Evolutionary conservation across 1,140 invertebrate genomes (phyloP).

Genomic region (Holotrichia oblita): DNA sequence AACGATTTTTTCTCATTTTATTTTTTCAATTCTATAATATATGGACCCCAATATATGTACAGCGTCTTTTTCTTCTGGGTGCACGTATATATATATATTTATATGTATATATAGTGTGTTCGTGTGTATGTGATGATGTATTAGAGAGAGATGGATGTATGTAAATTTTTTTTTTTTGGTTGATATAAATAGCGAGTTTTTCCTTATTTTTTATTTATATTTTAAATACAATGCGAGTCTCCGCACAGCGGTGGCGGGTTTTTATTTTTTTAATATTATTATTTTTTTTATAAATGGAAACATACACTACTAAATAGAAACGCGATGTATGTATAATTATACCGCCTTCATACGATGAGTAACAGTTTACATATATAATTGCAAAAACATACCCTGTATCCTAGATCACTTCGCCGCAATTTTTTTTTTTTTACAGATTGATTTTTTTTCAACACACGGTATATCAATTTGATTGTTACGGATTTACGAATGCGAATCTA

Average conservation of each 20-base stretch:
- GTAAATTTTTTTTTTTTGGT: conserved; percentile 13
- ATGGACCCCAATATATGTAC: conserved; percentile 57
- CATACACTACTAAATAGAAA: conserved; percentile 51
- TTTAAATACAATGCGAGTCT: conserved; percentile 26
- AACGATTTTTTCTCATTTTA: conserved; percentile 9
- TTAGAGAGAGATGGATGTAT: conserved; percentile 21
- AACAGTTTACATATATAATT: conserved; percentile 74
- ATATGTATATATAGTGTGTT: not conserved
- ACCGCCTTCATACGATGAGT: conserved; percentile 62
- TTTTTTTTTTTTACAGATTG: conserved; percentile 47
- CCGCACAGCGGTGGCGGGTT: conserved; percentile 25
- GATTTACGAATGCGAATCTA: not conserved
- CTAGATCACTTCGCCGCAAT: conserved; percentile 73
- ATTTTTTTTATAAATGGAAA: conserved; percentile 44
- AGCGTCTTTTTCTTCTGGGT: conserved; percentile 48
- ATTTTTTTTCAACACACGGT: not conserved
- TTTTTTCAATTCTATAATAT: conserved; percentile 34
- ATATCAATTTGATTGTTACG: conserved; percentile 27
- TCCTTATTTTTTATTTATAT: conserved; percentile 6
- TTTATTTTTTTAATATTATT: conserved; percentile 24
- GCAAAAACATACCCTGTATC: conserved; percentile 78
- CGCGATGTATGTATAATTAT: conserved; percentile 45
- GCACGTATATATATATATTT: conserved; percentile 36
- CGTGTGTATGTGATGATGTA: conserved; percentile 24
- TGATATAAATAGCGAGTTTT: conserved; percentile 32